Evolutionary conservation across 2,797 vertebrate species (phyloP).

Genomic region (Coreius guichenoti): DNA sequence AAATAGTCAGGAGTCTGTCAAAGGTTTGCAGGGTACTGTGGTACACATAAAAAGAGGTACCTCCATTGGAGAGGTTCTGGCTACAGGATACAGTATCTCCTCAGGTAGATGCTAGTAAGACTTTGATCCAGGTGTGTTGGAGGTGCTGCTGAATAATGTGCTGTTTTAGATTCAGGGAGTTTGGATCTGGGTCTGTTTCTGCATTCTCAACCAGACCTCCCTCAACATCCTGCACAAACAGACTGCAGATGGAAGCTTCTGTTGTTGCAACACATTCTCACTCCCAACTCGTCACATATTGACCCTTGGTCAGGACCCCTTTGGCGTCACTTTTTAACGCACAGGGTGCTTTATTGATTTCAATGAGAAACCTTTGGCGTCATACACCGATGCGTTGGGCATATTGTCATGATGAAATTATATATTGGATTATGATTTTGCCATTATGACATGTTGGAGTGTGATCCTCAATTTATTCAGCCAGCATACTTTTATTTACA

Average conservation of each 20-base stretch:
- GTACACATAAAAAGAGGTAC: neutral
- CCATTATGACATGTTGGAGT: too few relatives aligned
- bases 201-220: conserved; percentile 21
- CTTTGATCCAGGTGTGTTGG: conserved; percentile 3
- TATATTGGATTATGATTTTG: too few relatives aligned
- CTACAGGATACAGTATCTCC: neutral
- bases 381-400: too few relatives aligned
- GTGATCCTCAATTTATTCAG: too few relatives aligned
- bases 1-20: neutral
- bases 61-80: neutral
- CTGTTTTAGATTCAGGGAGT: conserved; percentile 24
- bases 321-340: too few relatives aligned
- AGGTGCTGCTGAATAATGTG: conserved; percentile 3
- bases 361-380: too few relatives aligned
- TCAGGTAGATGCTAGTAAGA: neutral
- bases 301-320: too few relatives aligned
- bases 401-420: too few relatives aligned
- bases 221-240: conserved; percentile 6
- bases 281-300: too few relatives aligned
- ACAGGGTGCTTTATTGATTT: too few relatives aligned
- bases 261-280: too few relatives aligned
- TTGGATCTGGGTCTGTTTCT: conserved; percentile 9
- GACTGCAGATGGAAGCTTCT: conserved; percentile 1
- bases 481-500: too few relatives aligned
- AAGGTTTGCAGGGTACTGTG: neutral